These are phyloP conservation scores for Pimephales promelas DNA, from an alignment of 2,113 vertebrate genomes.

Conservation along the genomic window DNA sequence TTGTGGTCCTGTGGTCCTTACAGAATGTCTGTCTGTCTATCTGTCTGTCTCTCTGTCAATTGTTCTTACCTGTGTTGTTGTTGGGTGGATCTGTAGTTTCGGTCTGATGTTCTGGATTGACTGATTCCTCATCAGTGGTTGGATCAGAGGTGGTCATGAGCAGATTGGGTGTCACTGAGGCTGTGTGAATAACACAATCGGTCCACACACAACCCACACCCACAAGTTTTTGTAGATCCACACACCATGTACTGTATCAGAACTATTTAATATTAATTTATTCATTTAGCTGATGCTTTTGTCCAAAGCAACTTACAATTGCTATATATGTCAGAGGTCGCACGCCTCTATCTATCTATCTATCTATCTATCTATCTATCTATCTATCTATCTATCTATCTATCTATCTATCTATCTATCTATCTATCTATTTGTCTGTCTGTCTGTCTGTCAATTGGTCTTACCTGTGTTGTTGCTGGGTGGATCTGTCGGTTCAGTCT, in stretches of 20 bases:
- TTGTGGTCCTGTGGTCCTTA: too few species aligned
- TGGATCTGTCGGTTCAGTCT: constrained; percentile 31
- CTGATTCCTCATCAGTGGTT: constrained; percentile 20
- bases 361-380: too few species aligned
- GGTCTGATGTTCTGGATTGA: constrained; percentile 15
- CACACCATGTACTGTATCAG: too few species aligned
- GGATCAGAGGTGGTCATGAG: constrained; percentile 23
- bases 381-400: too few species aligned
- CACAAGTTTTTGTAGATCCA: too few species aligned
- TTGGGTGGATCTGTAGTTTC: constrained; percentile 8
- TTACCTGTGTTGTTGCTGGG: constrained; percentile 46
- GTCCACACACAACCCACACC: not conserved
- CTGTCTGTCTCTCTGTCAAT: not conserved
- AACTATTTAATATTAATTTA: too few species aligned
- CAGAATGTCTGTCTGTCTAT: too few species aligned
- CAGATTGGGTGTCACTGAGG: constrained; percentile 43
- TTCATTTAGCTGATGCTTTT: too few species aligned
- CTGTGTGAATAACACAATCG: constrained; percentile 16
- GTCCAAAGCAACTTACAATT: too few species aligned
- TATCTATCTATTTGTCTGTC: not conserved
- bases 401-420: not conserved
- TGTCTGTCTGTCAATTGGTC: not conserved
- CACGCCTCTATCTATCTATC: too few species aligned
- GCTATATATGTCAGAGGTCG: too few species aligned
- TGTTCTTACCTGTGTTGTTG: constrained; percentile 46